These are phyloP conservation scores for Norana najaformis DNA, from an alignment of 2,888 invertebrate genomes.

Conservation along the genomic window DNA sequence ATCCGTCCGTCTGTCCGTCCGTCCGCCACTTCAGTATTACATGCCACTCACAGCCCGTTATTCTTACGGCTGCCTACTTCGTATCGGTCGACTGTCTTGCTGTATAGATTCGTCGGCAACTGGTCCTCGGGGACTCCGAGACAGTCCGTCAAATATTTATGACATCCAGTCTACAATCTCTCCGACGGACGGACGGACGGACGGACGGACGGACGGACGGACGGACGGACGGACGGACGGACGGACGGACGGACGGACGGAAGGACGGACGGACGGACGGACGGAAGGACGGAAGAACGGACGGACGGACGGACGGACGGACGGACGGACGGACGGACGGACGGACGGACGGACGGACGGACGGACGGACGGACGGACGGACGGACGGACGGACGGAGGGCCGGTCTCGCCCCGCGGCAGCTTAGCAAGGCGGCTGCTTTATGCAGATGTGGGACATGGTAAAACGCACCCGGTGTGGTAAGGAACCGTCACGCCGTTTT, in stretches of 20 bases:
- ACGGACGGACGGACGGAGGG: not conserved
- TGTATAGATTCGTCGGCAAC: not conserved
- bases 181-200: not conserved
- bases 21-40: no score
- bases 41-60: not conserved
- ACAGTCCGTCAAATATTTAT: slow-evolving; percentile 13
- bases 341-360: not conserved
- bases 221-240: not conserved
- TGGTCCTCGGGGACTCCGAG: not conserved
- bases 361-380: not conserved
- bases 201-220: not conserved
- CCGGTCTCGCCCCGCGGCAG: not conserved
- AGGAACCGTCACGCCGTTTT: no score
- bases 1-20: no score
- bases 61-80: not conserved
- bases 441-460: not conserved
- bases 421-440: not conserved
- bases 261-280: not conserved
- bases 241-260: not conserved
- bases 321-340: not conserved
- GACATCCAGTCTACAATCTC: not conserved
- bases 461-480: not conserved
- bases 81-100: not conserved
- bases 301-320: not conserved
- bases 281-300: not conserved